phyloP scores from a whole-genome alignment of 2,797 vertebrate species.

The Tragelaphus eurycerus region DNA sequence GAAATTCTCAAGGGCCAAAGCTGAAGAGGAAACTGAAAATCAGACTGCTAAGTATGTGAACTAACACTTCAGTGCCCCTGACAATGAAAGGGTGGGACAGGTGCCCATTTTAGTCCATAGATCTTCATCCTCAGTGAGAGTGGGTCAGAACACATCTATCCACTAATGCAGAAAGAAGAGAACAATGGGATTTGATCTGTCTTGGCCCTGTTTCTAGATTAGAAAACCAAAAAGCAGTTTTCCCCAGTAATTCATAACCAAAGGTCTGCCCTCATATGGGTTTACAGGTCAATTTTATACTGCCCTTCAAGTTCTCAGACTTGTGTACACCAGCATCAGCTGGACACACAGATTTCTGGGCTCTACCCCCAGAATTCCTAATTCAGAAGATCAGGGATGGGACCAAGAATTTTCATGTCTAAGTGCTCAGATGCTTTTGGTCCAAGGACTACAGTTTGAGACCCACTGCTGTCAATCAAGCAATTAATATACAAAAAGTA shows the following conservation, averaged over 20 bases:
- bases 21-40: background rate
- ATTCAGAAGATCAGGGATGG: background rate
- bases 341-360: background rate
- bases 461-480: background rate
- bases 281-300: background rate
- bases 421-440: background rate
- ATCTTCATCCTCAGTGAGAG: background rate
- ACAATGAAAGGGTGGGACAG: background rate
- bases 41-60: background rate
- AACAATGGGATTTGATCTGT: background rate
- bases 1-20: constrained; percentile 9
- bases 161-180: background rate
- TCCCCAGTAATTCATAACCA: background rate
- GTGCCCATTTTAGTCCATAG: background rate
- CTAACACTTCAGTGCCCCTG: background rate
- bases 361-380: background rate
- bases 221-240: background rate
- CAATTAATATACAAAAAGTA: background rate
- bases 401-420: background rate
- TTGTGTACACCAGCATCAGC: background rate
- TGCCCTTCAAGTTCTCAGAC: background rate
- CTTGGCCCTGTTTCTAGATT: background rate
- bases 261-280: background rate
- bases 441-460: background rate
- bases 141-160: background rate